A percentile compares a stretch with the other conserved stretches of the same genome.
Evolutionary conservation across 2,797 vertebrate species (phyloP).

Genomic region (Takifugu rubripes): DNA sequence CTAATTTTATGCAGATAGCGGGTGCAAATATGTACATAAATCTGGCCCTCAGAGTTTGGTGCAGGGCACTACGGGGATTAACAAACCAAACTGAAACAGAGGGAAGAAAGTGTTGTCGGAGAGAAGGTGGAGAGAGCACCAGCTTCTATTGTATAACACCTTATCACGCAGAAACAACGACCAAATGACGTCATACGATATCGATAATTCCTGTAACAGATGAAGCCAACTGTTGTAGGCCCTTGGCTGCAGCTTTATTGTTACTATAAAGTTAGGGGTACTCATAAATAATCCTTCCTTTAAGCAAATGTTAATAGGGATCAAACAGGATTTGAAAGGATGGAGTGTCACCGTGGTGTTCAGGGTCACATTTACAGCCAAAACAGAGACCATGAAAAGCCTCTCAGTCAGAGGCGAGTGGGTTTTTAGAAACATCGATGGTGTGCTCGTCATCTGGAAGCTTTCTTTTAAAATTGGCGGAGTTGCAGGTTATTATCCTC

Average conservation of each 20-base stretch:
- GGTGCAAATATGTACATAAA: constrained; percentile 58
- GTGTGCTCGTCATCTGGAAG: too few species aligned
- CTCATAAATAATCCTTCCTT: not conserved
- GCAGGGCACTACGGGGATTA: constrained; percentile 40
- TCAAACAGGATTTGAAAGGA: too few species aligned
- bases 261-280: not conserved
- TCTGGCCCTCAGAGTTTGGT: constrained; percentile 38
- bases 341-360: too few species aligned
- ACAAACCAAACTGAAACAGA: constrained; percentile 27
- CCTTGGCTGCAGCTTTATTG: constrained; percentile 3
- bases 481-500: too few species aligned
- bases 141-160: constrained; percentile 3
- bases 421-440: too few species aligned
- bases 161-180: constrained; percentile 12
- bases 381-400: too few species aligned
- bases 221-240: constrained; percentile 11
- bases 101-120: constrained; percentile 1
- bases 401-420: too few species aligned
- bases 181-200: constrained; percentile 1
- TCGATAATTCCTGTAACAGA: constrained; percentile 20
- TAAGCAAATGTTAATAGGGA: too few species aligned
- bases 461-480: too few species aligned
- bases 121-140: constrained; percentile 9
- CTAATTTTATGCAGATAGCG: constrained; percentile 62
- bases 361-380: too few species aligned